A percentile compares a stretch with the other conserved stretches of the same genome.
Evolutionary conservation across 2,888 invertebrate species (phyloP).

Genomic region (Athalia circularis): DNA sequence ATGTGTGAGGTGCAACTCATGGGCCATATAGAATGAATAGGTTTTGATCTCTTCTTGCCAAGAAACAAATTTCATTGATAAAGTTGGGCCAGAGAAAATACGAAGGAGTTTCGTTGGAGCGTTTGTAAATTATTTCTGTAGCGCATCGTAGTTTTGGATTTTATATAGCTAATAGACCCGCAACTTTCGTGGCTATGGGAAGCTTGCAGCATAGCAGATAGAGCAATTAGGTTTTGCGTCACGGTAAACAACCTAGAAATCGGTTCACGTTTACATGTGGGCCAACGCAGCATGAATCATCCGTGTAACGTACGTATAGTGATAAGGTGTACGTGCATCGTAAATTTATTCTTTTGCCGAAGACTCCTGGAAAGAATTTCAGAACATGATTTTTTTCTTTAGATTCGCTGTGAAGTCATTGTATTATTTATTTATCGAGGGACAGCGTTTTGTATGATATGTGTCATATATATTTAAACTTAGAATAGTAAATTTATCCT

Average conservation of each 20-base stretch:
- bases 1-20: too few species aligned
- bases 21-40: neutral
- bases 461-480: too few species aligned
- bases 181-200: neutral
- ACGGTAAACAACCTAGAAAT: conserved; percentile 21
- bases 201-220: too few species aligned
- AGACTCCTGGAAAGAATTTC: neutral
- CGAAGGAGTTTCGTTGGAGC: neutral
- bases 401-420: neutral
- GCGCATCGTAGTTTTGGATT: neutral
- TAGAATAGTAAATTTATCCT: neutral
- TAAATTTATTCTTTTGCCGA: neutral
- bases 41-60: conserved; percentile 8
- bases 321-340: neutral
- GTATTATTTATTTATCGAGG: neutral
- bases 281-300: neutral
- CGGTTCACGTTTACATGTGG: neutral
- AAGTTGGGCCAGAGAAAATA: neutral
- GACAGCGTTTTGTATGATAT: too few species aligned
- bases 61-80: conserved; percentile 29
- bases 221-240: neutral
- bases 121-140: neutral
- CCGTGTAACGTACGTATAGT: neutral
- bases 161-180: neutral
- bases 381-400: neutral